A percentile compares a stretch with the other conserved stretches of the same genome.
Evolutionary conservation across 1,140 invertebrate species (phyloP).

Genomic region (Paraescarpia echinospica): DNA sequence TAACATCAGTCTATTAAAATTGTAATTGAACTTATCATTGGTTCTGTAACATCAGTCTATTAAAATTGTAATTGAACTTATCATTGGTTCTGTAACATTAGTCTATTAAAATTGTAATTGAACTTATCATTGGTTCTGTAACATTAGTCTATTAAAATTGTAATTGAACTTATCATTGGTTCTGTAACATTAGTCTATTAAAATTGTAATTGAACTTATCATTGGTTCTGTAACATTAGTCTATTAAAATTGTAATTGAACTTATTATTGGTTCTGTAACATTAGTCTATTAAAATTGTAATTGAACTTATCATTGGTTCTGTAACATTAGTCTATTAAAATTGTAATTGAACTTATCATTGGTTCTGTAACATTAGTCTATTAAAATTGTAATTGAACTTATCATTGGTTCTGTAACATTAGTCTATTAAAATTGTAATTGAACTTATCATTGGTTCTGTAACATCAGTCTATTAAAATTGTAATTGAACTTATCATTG

Average conservation of each 20-base stretch:
- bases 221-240: conserved; percentile 27
- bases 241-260: neutral
- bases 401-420: conserved; percentile 31
- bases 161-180: conserved; percentile 25
- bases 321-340: conserved; percentile 12
- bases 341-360: conserved; percentile 23
- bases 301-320: conserved; percentile 30
- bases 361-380: conserved; percentile 25
- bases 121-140: conserved; percentile 34
- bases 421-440: neutral
- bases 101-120: neutral
- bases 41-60: conserved; percentile 23
- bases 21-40: conserved; percentile 23
- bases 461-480: conserved; percentile 7
- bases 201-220: conserved; percentile 20
- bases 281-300: neutral
- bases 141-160: neutral
- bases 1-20: conserved; percentile 7
- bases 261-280: conserved; percentile 21
- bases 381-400: conserved; percentile 13
- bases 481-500: conserved; percentile 23
- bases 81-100: conserved; percentile 29
- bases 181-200: conserved; percentile 22
- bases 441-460: conserved; percentile 29
- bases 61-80: conserved; percentile 18